A percentile compares a stretch with the other conserved stretches of the same genome.
Conservation (phyloP, 1,140 invertebrate species). For the Papilio xuthus region DNA sequence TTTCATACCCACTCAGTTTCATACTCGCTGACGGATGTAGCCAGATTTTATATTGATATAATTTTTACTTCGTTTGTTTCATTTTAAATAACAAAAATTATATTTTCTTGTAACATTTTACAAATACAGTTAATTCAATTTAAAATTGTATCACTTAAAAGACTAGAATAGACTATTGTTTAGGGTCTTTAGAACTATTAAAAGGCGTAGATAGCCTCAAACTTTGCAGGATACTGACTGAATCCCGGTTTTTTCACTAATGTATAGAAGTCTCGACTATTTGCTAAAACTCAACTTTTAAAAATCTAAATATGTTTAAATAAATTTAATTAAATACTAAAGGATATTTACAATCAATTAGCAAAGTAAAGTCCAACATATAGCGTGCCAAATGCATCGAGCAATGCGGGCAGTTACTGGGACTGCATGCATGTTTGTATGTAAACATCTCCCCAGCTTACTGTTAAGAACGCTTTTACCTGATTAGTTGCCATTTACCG, state of each 20-base stretch:
- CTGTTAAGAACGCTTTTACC: slow-evolving; percentile 31
- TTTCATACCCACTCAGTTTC: background rate
- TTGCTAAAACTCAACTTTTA: background rate
- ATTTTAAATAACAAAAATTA: background rate
- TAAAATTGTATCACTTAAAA: background rate
- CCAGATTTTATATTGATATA: background rate
- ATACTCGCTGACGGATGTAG: background rate
- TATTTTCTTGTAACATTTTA: background rate
- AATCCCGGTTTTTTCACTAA: background rate
- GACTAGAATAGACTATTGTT: background rate
- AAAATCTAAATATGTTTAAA: background rate
- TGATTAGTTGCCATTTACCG: slow-evolving; percentile 28
- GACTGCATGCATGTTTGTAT: slow-evolving; percentile 23
- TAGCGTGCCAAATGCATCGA: slow-evolving; percentile 28
- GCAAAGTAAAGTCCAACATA: slow-evolving; percentile 9
- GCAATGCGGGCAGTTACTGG: slow-evolving; percentile 1
- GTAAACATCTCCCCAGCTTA: slow-evolving; percentile 28
- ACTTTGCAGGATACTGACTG: background rate
- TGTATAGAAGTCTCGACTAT: background rate
- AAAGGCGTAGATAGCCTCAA: background rate
- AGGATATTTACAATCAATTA: slow-evolving; percentile 1
- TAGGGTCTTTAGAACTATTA: no score
- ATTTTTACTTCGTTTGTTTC: background rate
- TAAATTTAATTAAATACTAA: background rate
- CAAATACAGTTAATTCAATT: background rate